Conservation (phyloP, 2,113 vertebrate species). For the Oncorhynchus gorbuscha region DNA sequence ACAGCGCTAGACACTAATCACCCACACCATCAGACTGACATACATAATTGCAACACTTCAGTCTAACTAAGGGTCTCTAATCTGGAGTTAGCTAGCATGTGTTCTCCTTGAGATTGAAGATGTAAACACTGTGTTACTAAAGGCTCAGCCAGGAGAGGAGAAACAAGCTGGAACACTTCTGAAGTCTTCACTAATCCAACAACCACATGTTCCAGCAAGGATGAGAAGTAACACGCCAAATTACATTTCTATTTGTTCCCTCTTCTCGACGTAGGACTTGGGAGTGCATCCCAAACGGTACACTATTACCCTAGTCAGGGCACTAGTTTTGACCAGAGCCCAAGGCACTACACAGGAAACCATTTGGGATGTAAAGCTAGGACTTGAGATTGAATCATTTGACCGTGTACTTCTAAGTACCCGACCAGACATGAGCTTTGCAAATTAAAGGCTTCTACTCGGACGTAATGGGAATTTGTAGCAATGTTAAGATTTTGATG, state of each 20-base stretch:
- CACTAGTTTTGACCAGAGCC: too few species aligned
- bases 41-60: slow-evolving; percentile 64
- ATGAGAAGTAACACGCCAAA: slow-evolving; percentile 69
- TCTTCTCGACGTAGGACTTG: slow-evolving; percentile 1
- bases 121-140: slow-evolving; percentile 55
- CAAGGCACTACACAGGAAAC: too few species aligned
- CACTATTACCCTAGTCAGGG: too few species aligned
- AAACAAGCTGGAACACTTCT: slow-evolving; percentile 50
- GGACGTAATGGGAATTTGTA: slow-evolving; percentile 67
- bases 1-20: slow-evolving; percentile 10
- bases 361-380: slow-evolving; percentile 16
- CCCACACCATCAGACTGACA: slow-evolving; percentile 44
- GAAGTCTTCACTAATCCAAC: slow-evolving; percentile 72
- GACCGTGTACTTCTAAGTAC: slow-evolving; percentile 69
- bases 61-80: slow-evolving; percentile 61
- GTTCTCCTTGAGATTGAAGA: slow-evolving; percentile 59
- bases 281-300: too few species aligned
- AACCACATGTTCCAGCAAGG: slow-evolving; percentile 66
- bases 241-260: slow-evolving; percentile 71
- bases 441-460: slow-evolving; percentile 72
- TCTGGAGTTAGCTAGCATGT: slow-evolving; percentile 51
- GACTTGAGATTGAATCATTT: slow-evolving; percentile 67
- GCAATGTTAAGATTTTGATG: slow-evolving; percentile 66
- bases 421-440: slow-evolving; percentile 70
- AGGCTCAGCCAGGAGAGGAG: slow-evolving; percentile 36